Base-by-base conservation (phyloP, 1,140 invertebrate species). In the Bombus pyrosoma region DNA sequence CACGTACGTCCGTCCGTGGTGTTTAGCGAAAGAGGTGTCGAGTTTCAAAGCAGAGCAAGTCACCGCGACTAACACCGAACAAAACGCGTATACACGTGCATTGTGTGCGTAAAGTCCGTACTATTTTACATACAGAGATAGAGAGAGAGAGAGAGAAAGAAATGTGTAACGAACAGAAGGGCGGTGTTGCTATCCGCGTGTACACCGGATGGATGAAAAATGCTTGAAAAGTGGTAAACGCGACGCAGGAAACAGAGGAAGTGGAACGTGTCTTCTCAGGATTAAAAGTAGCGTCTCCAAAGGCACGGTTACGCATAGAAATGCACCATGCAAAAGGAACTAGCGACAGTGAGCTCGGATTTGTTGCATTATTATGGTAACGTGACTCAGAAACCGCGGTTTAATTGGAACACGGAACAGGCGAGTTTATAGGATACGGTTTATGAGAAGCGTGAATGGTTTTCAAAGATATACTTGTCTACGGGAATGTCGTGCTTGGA, bases 21-120 rank as follows among this genome's bases (percentile, higher is more conserved):
- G 84, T 85, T 85, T 73, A 81, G 28, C 75, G 84, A 83, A 83
- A 83, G 82, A 85, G 84, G 84, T 81, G 84, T 85, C 47, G 79
- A 66, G 79, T 85, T 85, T 85, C 84, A 85, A 85, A 85, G 68
- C 84, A 34, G 69, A 74, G 43, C 84, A 78, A 83, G 43, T 78
- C 74, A 47, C 81, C 69, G 57, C 34, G 57, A 47, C 73, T 37
- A 57, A 43, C 72, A 53, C 39, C 8, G 59, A 34, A 57, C 71
- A 53, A 47, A 69, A 71, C 47, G 3, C 66, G 41, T 9, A 37
- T 71, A 22, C 43, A 53, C 47, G 39, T 39, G 37, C n/a, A 71
- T 68, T 18, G n/a, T 62, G 47, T 76, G 32, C 39, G 41, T 32
- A 62, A 5, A 39, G 43, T 62, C 25, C 75, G 8, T 28, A 9